A percentile compares a stretch with the other conserved stretches of the same genome.
These are phyloP conservation scores for Callitettix versicolor DNA, from an alignment of 1,140 invertebrate genomes.

Conservation along the genomic window DNA sequence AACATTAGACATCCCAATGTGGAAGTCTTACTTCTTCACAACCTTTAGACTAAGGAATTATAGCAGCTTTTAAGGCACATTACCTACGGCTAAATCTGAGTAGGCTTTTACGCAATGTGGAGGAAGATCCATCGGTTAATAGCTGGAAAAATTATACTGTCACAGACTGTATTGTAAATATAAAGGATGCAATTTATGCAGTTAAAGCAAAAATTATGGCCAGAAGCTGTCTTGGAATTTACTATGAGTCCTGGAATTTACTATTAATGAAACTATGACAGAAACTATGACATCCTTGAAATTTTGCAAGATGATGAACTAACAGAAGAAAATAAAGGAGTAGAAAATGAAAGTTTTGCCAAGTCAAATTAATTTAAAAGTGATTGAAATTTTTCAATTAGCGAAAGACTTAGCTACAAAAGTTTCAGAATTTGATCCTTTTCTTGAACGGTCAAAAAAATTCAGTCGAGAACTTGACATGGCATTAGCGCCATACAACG, in stretches of 20 bases:
- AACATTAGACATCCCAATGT: conserved; percentile 29
- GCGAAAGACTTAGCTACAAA: not conserved
- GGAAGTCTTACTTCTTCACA: conserved; percentile 35
- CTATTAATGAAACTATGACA: not conserved
- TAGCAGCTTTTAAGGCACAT: conserved; percentile 16
- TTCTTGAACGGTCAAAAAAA: not conserved
- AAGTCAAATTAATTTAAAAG: not conserved
- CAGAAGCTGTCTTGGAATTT: not conserved
- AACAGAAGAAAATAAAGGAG: not conserved
- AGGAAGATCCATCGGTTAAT: not conserved
- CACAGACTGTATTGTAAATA: not conserved
- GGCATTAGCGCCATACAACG: not conserved
- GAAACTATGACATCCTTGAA: not conserved
- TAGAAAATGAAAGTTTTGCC: not conserved
- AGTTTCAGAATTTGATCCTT: not conserved
- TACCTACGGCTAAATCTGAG: not conserved
- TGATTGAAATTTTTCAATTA: not conserved
- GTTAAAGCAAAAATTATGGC: not conserved
- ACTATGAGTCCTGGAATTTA: not conserved
- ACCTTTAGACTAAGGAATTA: conserved; percentile 36
- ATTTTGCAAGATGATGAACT: not conserved
- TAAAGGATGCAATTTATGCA: not conserved
- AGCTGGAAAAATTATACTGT: not conserved
- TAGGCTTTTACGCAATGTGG: not conserved
- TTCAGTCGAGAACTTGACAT: not conserved